Base-by-base conservation (phyloP, 2,113 vertebrate species). In the Xiphophorus couchianus region DNA sequence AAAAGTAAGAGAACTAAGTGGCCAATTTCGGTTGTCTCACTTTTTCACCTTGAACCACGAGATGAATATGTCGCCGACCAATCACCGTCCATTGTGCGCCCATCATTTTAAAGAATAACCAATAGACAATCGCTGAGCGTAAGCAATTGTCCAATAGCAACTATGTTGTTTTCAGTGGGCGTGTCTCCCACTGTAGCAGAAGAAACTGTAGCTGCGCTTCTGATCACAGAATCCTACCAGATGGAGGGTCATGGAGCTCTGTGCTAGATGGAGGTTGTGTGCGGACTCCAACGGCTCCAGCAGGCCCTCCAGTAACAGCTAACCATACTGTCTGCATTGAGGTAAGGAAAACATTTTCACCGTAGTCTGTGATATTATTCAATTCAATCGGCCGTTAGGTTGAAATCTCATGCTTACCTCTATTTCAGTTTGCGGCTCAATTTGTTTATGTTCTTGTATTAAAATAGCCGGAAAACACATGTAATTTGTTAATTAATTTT, bases 131-230 rank as follows among this genome's bases (percentile, higher is more conserved):
- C 3, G 62, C 35, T 27, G 10, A 15, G 17, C 2, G 7, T 2
- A 22, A 35, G 4, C 7, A 1, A 3, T n/a, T 13, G 79, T 58
- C 93, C 93, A 95, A 94, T 94, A 15, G 80, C 39, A 87, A 78
- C 74, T 8, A 58, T 73, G 81, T 1, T 65, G 75, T 44, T 35
- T 0, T 33, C 3, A 22, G 84, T 74, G 78, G 73, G 89, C 73
- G 86, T 85, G 80, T 2, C 39, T 66, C 62, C 39, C 39, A 13
- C 39, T 31, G 73, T 62, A 54, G 76, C 74, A 73, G 39, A 37
- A 76, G 9, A 61, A 78, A 72, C 76, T 69, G 42, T 13, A 17
- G 13, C 12, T 44, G 15, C 14, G 65, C 9, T 84, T 19, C 51
- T 54, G 51, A 25, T 25, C 19, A 80, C 71, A 35, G 58, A 58